Evolutionary conservation across 2,113 vertebrate genomes (phyloP), one percentile per base, ranked within the genome.

Genomic region (Chloebia gouldiae): DNA sequence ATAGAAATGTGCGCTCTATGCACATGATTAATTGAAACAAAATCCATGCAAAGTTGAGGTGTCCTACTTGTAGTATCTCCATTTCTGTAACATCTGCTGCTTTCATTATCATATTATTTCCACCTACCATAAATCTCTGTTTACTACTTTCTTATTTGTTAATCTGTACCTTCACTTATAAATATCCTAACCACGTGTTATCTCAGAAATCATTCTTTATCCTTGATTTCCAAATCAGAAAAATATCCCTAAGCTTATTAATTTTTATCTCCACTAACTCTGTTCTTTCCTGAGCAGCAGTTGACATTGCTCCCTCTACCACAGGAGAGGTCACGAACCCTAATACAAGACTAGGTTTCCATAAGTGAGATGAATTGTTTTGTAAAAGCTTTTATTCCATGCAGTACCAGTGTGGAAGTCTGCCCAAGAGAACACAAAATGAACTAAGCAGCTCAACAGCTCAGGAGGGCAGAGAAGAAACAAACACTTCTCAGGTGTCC

Each of bases 111-210:
- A 50, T 13, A 17, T 83, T 88, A 88, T 82, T 93, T 76, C 49
- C 18, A 80, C 13, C 28, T 56, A 85, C 71, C 21, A 18, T 88
- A 94, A 94, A 89, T 80, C 60, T 44, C 75, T 75, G 31, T 2
- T 95, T 79, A 88, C 63, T 57, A 49, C 28, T 76, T 95, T 66
- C 72, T 88, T 86, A 94, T 83, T 37, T 42, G 10, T 80, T 94
- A 86, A 94, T 82, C 90, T 57, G 28, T 33, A 81, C 70, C 90
- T 93, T 85, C 75, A 88, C 53, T 93, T 86, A 76, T 66, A 78
- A 77, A 65, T 54, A 95, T 45, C 45, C 82, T 57, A 80, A 80
- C 28, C 66, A 79, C 2, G 0, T 81, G 68, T 15, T 86, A 86
- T 54, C 35, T 71, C 66, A 84, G 63, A 92, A 84, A 87, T 68